These are phyloP conservation scores for Lycocorax pyrrhopterus DNA, from an alignment of 2,113 vertebrate species.

Conservation along the genomic window DNA sequence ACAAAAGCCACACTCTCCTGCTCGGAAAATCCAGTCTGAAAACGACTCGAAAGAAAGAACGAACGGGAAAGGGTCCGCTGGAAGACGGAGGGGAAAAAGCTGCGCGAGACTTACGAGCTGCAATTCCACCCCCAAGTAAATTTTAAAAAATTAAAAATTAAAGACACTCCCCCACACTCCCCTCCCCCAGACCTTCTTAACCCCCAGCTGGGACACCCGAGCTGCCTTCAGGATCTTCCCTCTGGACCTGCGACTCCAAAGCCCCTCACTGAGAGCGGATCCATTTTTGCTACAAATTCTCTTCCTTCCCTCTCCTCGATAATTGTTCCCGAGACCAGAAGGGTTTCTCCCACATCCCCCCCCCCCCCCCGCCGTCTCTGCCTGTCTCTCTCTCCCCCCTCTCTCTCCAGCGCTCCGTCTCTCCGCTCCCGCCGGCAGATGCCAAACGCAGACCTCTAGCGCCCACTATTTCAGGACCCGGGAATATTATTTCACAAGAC, in stretches of 20 bases:
- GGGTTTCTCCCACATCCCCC: not conserved
- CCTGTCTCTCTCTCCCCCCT: too few relatives aligned
- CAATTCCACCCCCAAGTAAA: conserved; percentile 35
- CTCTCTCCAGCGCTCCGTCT: too few relatives aligned
- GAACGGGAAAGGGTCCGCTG: not conserved
- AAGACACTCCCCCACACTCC: conserved; percentile 52
- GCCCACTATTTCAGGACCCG: too few relatives aligned
- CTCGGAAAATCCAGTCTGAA: not conserved
- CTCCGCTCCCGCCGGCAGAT: too few relatives aligned
- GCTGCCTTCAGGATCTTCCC: conserved; percentile 26
- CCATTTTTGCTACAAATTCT: conserved; percentile 68
- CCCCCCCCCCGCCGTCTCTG: not conserved
- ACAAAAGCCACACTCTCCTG: not conserved
- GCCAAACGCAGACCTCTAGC: too few relatives aligned
- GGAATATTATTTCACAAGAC: too few relatives aligned
- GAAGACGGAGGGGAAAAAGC: not conserved
- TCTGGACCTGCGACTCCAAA: conserved; percentile 32
- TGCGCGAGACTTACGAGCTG: not conserved
- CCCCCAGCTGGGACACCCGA: conserved; percentile 49
- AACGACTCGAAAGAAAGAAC: not conserved
- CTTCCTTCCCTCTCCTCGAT: conserved; percentile 58
- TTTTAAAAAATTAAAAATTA: conserved; percentile 58
- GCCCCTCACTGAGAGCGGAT: conserved; percentile 56
- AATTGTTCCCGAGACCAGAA: conserved; percentile 54
- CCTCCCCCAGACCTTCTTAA: conserved; percentile 49